phyloP scores from a whole-genome alignment of 2,113 vertebrate species.

The Pantherophis guttatus region DNA sequence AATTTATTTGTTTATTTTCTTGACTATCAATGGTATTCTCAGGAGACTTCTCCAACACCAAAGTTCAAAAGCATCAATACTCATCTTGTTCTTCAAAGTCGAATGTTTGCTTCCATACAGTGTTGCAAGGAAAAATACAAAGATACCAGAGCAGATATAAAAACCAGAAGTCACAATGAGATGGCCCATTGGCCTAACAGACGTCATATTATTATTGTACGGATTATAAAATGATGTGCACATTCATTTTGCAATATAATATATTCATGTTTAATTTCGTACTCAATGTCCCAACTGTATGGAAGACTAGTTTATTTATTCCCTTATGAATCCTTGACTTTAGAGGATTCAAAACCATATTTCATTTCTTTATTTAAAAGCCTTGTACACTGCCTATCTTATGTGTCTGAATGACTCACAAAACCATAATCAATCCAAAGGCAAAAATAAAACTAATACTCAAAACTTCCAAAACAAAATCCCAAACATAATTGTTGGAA shows the following conservation, averaged over 20 bases:
- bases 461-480: not conserved
- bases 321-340: not conserved
- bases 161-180: not conserved
- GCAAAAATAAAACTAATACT: not conserved
- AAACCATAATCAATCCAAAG: not conserved
- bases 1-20: not conserved
- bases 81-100: not conserved
- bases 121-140: not conserved
- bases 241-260: not conserved
- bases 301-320: not conserved
- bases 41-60: not conserved
- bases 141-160: not conserved
- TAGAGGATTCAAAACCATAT: not conserved
- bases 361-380: not conserved
- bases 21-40: not conserved
- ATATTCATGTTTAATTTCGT: not conserved
- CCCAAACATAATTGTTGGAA: not conserved
- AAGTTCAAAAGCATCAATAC: not conserved
- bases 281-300: not conserved
- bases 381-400: not conserved
- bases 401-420: not conserved
- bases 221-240: not conserved
- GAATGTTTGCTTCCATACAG: not conserved
- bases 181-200: not conserved
- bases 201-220: not conserved